Percentiles rank a stretch among this genome's conserved stretches.
Evolutionary conservation across 2,797 vertebrate genomes (phyloP).

Genomic region (Staurois parvus): DNA sequence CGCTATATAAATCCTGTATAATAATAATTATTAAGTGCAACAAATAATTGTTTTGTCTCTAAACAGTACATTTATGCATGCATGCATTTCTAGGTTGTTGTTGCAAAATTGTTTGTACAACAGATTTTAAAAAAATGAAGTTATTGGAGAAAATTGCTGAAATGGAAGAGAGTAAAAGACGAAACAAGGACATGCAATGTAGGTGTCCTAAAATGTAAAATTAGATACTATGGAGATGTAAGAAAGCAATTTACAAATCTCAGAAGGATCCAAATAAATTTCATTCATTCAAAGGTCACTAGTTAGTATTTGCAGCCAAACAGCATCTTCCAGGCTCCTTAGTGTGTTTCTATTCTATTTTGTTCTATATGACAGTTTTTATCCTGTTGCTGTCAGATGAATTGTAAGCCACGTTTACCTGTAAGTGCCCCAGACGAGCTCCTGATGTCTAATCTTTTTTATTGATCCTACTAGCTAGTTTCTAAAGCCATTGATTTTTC

Average conservation of each 20-base stretch:
- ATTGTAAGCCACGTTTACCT: slow-evolving; percentile 75
- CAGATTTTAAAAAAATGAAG: too few relatives aligned
- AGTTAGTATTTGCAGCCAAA: slow-evolving; percentile 65
- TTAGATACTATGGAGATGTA: slow-evolving; percentile 36
- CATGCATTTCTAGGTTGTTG: too few relatives aligned
- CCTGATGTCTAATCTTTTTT: slow-evolving; percentile 80
- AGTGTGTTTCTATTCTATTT: slow-evolving; percentile 60
- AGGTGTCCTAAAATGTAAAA: slow-evolving; percentile 29
- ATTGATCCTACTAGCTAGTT: slow-evolving; percentile 80
- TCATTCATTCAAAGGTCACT: slow-evolving; percentile 70
- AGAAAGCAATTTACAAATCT: slow-evolving; percentile 70
- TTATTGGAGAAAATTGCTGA: background rate
- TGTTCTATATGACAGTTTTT: slow-evolving; percentile 72
- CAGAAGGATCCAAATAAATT: slow-evolving; percentile 64
- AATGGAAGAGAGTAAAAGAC: background rate
- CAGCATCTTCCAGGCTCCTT: slow-evolving; percentile 64
- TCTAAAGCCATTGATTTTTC: slow-evolving; percentile 82
- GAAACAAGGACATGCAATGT: background rate
- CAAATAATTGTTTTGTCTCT: too few relatives aligned
- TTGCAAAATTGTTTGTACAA: too few relatives aligned
- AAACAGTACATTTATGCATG: too few relatives aligned
- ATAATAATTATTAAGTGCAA: too few relatives aligned
- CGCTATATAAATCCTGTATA: too few relatives aligned
- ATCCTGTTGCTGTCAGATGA: slow-evolving; percentile 71
- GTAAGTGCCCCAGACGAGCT: slow-evolving; percentile 71